Evolutionary conservation across 2,113 vertebrate genomes (phyloP).

Genomic region (Dascyllus trimaculatus): DNA sequence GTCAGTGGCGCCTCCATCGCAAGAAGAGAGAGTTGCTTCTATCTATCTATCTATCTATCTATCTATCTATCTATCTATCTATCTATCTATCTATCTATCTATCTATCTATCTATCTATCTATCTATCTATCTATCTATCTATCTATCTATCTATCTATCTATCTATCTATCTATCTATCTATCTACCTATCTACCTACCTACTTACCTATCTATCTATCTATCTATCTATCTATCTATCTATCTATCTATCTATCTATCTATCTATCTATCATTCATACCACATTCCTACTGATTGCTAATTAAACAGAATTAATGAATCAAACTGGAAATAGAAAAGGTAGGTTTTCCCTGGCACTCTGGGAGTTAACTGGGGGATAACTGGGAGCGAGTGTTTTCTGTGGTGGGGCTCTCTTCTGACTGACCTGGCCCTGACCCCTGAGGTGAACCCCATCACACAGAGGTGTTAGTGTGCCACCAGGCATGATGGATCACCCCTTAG

Average conservation of each 20-base stretch:
- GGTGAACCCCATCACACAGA: constrained; percentile 82
- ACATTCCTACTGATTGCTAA: constrained; percentile 5
- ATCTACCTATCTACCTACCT: not conserved
- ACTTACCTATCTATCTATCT: too few species aligned
- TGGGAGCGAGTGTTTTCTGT: constrained; percentile 41
- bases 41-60: not conserved
- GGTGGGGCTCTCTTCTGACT: constrained; percentile 57
- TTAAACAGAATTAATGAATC: constrained; percentile 13
- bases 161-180: too few species aligned
- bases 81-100: not conserved
- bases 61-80: not conserved
- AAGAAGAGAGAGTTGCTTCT: not conserved
- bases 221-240: too few species aligned
- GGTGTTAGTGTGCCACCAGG: constrained; percentile 81
- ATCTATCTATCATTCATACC: too few species aligned
- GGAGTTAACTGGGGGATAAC: constrained; percentile 15
- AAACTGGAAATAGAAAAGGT: constrained; percentile 11
- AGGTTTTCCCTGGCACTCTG: constrained; percentile 20
- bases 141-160: too few species aligned
- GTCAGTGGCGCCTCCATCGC: constrained; percentile 68
- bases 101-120: not conserved
- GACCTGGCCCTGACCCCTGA: constrained; percentile 79
- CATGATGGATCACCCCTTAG: constrained; percentile 85
- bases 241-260: too few species aligned
- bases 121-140: too few species aligned